Evolutionary conservation across 2,888 invertebrate species (phyloP).

Genomic region (Steinernema hermaphroditum): DNA sequence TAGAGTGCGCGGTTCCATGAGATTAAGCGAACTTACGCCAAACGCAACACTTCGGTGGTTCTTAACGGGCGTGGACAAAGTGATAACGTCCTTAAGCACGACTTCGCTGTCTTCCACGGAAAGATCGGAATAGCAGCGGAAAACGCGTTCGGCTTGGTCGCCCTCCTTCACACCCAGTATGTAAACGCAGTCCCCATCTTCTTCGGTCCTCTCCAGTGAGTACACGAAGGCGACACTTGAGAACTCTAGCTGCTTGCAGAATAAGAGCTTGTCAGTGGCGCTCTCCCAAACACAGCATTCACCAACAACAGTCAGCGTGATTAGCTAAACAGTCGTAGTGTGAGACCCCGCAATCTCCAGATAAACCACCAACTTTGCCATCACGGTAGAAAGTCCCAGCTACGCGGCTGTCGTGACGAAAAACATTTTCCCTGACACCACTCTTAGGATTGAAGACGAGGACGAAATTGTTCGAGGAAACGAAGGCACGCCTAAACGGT

Average conservation of each 20-base stretch:
- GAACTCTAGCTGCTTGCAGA: slow-evolving; percentile 5
- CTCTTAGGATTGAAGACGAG: slow-evolving; percentile 26
- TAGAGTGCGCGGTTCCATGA: background rate
- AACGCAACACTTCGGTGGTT: slow-evolving; percentile 2
- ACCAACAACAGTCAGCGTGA: slow-evolving; percentile 17
- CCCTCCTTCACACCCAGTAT: slow-evolving; percentile 2
- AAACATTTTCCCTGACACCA: slow-evolving; percentile 25
- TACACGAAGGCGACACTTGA: background rate
- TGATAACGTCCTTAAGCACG: background rate
- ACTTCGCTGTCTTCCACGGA: background rate
- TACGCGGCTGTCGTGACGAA: slow-evolving; percentile 19
- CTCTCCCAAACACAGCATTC: slow-evolving; percentile 20
- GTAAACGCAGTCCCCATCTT: background rate
- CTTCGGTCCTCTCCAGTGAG: background rate
- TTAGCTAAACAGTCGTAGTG: slow-evolving; percentile 12
- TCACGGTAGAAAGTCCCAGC: slow-evolving; percentile 11
- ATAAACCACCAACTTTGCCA: slow-evolving; percentile 6
- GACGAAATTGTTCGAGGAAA: slow-evolving; percentile 12
- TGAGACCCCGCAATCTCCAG: background rate
- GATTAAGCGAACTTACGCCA: background rate
- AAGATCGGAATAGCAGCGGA: background rate
- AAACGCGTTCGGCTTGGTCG: background rate
- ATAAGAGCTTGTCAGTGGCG: background rate
- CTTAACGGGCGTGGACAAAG: background rate
- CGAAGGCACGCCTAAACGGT: slow-evolving; percentile 23